Evolutionary conservation across 2,888 invertebrate genomes (phyloP), one percentile per base, ranked within the genome.

Genomic region (Baccha elongata): DNA sequence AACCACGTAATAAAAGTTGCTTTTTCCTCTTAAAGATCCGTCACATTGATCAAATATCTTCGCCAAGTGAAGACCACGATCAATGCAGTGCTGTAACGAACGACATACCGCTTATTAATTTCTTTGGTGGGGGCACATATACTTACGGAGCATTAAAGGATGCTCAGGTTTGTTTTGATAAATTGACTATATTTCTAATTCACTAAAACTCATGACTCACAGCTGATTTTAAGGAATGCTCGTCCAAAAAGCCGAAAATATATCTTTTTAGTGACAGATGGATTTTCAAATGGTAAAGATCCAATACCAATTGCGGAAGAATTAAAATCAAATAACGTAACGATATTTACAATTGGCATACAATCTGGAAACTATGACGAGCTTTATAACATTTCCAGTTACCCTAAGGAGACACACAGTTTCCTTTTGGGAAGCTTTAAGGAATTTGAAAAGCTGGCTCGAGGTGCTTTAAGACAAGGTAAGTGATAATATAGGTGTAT

Each of bases 231-330:
- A 26, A 87, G 89, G 52, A 89, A 89, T 35, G 86, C 88, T 0
- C 90, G 93, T 15, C 87, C 89, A 23, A 88, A 90, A 19, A 91
- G 92, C 2, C 92, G 91, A 84, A 94, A 94, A 87, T 93, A 93
- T 0, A 91, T 95, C 8, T 94, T 95, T 86, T 89, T 95, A 3
- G 92, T 95, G 84, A 94, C 94, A 0, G 94, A 95, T 86, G 94
- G 94, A 11, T 94, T 93, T 87, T 94, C 94, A 5, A 94, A 94
- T 87, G 94, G 94, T 1, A 94, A 93, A 0, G 93, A 94, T 89
- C 95, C 95, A 0, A 89, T 93, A 7, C 92, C 93, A 0, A 91
- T 93, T 1, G 94, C 94, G 0, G 90, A 91, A 46, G 89, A 92
- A 42, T 88, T 95, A 3, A 93, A 93, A 86, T 40, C 76, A 6